A percentile compares a stretch with the other conserved stretches of the same genome.
These are phyloP conservation scores for Leptura quadrifasciata DNA, from an alignment of 2,888 invertebrate species.

Conservation along the genomic window DNA sequence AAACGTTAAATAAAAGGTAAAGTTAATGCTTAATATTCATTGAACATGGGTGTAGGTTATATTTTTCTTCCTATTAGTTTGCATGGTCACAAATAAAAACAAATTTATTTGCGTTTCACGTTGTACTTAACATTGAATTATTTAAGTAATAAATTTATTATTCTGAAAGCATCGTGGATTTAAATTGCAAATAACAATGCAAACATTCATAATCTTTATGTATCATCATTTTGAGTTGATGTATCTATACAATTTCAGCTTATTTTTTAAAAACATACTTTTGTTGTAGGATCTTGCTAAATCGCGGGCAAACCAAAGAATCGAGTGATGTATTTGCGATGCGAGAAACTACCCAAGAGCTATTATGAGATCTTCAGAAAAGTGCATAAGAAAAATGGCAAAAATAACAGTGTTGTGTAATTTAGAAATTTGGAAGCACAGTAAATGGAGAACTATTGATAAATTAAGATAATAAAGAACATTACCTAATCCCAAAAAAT, in stretches of 20 bases:
- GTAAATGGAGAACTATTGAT: constrained; percentile 85
- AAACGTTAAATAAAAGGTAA: constrained; percentile 1
- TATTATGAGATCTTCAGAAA: constrained; percentile 60
- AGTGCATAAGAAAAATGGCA: constrained; percentile 58
- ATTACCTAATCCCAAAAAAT: constrained; percentile 49
- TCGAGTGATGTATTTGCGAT: constrained; percentile 68
- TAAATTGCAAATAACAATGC: constrained; percentile 44
- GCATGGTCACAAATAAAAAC: constrained; percentile 51
- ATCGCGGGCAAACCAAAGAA: constrained; percentile 37
- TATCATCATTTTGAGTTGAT: constrained; percentile 26
- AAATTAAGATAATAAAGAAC: constrained; percentile 66
- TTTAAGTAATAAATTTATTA: constrained; percentile 51
- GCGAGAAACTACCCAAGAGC: constrained; percentile 52
- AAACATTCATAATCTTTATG: constrained; percentile 44
- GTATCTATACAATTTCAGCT: not conserved
- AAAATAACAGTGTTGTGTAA: constrained; percentile 62
- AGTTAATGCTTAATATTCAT: not conserved
- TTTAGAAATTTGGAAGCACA: constrained; percentile 86
- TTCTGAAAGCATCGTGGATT: constrained; percentile 38
- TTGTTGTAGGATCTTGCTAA: constrained; percentile 38
- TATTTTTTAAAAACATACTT: not conserved
- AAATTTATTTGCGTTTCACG: constrained; percentile 62
- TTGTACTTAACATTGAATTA: constrained; percentile 51
- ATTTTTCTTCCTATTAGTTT: constrained; percentile 49
- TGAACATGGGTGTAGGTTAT: constrained; percentile 41